These are phyloP conservation scores for Turritopsis dohrnii DNA, from an alignment of 30 jellyfish, hydroid and myxozoan genomes.

Conservation along the genomic window DNA sequence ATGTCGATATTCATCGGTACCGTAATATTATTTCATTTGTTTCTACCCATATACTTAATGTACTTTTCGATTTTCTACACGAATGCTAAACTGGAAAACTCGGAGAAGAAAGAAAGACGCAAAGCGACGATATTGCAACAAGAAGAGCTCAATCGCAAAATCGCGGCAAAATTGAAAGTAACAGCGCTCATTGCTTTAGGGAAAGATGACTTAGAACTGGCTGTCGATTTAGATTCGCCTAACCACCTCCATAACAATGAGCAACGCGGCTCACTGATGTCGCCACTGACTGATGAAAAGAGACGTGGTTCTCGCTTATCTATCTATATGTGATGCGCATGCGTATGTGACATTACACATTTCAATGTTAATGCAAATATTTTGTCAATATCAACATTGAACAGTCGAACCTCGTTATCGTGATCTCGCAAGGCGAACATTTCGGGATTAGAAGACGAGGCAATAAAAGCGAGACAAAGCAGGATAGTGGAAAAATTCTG, in stretches of 20 bases:
- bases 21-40: constrained; percentile 57
- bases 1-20: constrained; percentile 61
- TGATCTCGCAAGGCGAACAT: too few species aligned
- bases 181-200: background rate
- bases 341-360: too few species aligned
- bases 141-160: background rate
- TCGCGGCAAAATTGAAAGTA: background rate
- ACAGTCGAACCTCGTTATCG: too few species aligned
- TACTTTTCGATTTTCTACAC: constrained; percentile 62
- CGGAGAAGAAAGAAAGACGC: background rate
- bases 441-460: too few species aligned
- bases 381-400: too few species aligned
- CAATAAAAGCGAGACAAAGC: too few species aligned
- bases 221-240: background rate
- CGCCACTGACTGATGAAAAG: background rate
- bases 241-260: too few species aligned
- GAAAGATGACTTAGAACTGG: background rate
- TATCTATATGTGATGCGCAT: background rate
- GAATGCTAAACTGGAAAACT: constrained; percentile 27
- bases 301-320: background rate
- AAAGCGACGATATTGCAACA: background rate
- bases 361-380: too few species aligned
- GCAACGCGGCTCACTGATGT: background rate
- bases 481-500: too few species aligned
- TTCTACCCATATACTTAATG: constrained; percentile 69